Conservation (phyloP, 2,113 vertebrate species). For the Syrmaticus mikado region DNA sequence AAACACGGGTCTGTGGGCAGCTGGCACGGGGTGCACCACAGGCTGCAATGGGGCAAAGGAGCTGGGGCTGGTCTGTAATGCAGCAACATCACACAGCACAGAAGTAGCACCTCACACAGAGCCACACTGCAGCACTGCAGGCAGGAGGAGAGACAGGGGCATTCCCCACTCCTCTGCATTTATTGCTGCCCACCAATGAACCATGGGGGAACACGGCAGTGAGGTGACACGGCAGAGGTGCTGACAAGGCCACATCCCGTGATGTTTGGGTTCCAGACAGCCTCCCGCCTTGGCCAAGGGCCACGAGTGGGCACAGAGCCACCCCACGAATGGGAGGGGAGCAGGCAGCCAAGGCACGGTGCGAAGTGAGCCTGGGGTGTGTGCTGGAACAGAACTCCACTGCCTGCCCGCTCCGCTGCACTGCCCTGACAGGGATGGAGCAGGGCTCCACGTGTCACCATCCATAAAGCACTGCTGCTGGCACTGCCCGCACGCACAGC, state of each 20-base stretch:
- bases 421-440: neutral
- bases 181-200: neutral
- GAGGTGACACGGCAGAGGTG: neutral
- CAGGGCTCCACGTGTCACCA: accelerated
- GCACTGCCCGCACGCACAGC: accelerated
- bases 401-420: no score
- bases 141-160: neutral
- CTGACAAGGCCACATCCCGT: neutral
- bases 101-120: accelerated
- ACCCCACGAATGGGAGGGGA: accelerated
- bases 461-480: neutral
- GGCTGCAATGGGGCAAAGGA: accelerated
- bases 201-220: neutral
- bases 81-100: neutral
- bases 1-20: neutral
- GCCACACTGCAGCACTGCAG: accelerated
- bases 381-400: neutral
- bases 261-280: neutral
- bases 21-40: accelerated
- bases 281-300: neutral
- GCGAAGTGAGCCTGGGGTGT: accelerated
- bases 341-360: slow-evolving; percentile 14
- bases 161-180: neutral
- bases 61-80: neutral
- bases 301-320: neutral